Base-by-base conservation (phyloP, 2,113 vertebrate genomes). In the Pomatostomus ruficeps region DNA sequence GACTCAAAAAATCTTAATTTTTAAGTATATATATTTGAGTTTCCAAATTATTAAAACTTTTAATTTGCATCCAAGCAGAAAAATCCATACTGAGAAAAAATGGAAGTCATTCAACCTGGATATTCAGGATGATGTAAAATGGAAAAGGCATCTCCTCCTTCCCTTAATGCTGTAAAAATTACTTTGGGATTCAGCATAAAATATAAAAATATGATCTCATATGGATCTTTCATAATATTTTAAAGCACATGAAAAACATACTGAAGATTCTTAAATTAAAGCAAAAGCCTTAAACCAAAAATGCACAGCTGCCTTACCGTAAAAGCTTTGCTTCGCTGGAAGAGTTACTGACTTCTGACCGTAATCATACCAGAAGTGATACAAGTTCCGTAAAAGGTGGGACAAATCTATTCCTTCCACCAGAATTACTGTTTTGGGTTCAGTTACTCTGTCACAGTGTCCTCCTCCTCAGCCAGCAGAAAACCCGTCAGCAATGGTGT, bases 401-500 rank as follows among this genome's bases (percentile, higher is more conserved):
- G 28, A 66, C 17, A 62, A 73, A 79, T 31, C 5, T 46, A 49
- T 40, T 86, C 29, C 24, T 88, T 77, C 31, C 36, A 81, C 58
- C 55, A 49, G 36, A 89, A 90, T 68, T 36, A 71, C 19, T 62
- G 36, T 48, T 75, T n/a, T 1, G 3, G 24, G 14, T 72, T 89
- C 49, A 81, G 23, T 35, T 65, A 48, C 12, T 55, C 48, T 1
- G 1, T 33, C 0, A 0, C 45, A 48, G 52, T 12, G 12, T 35
- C 28, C 33, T 67, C 45, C 40, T 77, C 35, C 25, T 82, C 66
- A 79, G 33, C 11, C 54, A 46, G 59, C 20, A 88, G 63, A 52
- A 48, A n/a, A 42, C 8, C 10, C 0, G 0, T 12, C 40, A 58
- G 48, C 2, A 2, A 55, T 0, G 1, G 4, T 6, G 1, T 3